Evolutionary conservation across 2,888 invertebrate genomes (phyloP).

Genomic region (Zhuqinia jingwanae): DNA sequence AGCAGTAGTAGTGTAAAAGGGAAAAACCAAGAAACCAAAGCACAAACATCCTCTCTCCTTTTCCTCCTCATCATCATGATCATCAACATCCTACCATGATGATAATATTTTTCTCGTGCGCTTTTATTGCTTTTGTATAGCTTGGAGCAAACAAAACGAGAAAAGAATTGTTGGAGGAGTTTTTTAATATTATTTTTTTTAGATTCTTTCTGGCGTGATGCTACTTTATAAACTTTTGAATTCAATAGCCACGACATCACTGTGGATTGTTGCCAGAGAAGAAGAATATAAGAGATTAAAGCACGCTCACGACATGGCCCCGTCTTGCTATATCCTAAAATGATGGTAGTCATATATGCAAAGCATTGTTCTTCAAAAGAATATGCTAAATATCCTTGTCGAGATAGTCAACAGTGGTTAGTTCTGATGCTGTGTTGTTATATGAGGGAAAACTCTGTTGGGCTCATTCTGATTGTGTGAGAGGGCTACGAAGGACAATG

Average conservation of each 20-base stretch:
- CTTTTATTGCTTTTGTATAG: conserved; percentile 40
- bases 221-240: conserved; percentile 35
- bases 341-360: background rate
- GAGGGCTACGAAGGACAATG: conserved; percentile 7
- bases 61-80: too few relatives aligned
- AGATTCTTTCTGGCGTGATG: conserved; percentile 20
- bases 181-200: conserved; percentile 27
- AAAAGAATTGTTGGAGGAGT: background rate
- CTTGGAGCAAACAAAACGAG: conserved; percentile 36
- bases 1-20: background rate
- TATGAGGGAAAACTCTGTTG: background rate
- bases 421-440: background rate
- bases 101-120: too few relatives aligned
- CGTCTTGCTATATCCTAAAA: conserved; percentile 1
- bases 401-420: background rate
- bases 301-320: conserved; percentile 14
- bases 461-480: conserved; percentile 12
- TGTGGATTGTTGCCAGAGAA: conserved; percentile 20
- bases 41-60: background rate
- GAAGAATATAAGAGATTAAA: background rate
- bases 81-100: too few relatives aligned
- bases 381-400: background rate
- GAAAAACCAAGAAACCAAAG: conserved; percentile 3
- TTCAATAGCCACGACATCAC: conserved; percentile 32
- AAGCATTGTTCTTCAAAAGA: background rate